Evolutionary conservation across 1,140 invertebrate genomes (phyloP), one percentile per base, ranked within the genome.

Genomic region (Neoseiulus cucumeris): DNA sequence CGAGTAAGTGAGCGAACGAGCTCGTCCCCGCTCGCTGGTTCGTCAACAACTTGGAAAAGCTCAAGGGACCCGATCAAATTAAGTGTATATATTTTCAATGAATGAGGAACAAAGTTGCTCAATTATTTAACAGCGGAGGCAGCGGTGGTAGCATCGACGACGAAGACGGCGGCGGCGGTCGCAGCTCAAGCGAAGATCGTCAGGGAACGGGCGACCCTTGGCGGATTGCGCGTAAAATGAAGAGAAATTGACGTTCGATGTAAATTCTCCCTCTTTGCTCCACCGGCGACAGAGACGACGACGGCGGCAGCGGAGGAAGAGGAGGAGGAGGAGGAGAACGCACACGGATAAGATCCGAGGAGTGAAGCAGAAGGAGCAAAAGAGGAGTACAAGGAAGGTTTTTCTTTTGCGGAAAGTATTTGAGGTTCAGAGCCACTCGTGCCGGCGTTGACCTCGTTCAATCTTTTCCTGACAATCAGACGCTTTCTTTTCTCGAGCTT

Each of bases 181-280:
- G 33, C 33, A 9, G 33, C 9, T 6, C 33, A 9, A 39, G 33
- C 33, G 33, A 39, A 9, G 33, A 39, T 39, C 33, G 33, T 39
- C 33, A 39, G 33, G 33, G 33, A 39, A 39, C 33, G 33, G 33
- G 9, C 33, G 33, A 39, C 33, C 33, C 12, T 59, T 59, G 51
- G 51, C 51, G 51, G 51, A 59, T 20, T 59, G 51, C 51, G 22
- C 33, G 22, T 25, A 25, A 33, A 59, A 59, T 25, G 51, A 59
- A n/a, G 51, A 59, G 33, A 59, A 59, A 59, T 59, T 59, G 22
- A 14, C 51, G 51, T 59, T 59, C 33, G 25, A 59, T 59, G 51
- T 59, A 59, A 59, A 59, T 59, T 59, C 33, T 9, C 33, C 33
- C 4, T 39, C 33, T 39, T 39, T 6, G 4, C 33, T 4, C 4